Evolutionary conservation across 2,888 invertebrate species (phyloP), one percentile per base, ranked within the genome.

Genomic region (Ametastegia equiseti): DNA sequence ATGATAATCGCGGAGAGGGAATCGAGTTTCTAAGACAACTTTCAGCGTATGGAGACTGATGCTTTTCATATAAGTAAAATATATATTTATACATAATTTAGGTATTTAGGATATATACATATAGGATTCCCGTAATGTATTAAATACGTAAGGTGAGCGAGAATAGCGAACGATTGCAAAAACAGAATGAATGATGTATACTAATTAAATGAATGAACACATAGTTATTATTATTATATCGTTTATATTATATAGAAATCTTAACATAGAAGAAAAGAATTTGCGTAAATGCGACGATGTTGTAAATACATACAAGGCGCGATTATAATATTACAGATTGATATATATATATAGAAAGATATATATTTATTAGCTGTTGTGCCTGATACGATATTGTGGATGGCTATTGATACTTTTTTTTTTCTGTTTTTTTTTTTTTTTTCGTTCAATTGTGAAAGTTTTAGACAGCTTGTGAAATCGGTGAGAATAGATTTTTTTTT

Each of bases 31-130:
- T 84, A 85, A 85, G 88, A 88, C 82, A 85, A 83, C 86, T 84
- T 84, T 86, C 86, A 86, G 88, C 88, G 89, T 85, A 86, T 88
- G 88, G 90, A 90, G 91, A 91, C 91, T 91, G 91, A 91, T 87
- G 91, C 90, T 91, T 91, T 91, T 91, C 91, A 91, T 91, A 91
- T 91, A 90, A 89, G 90, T 90, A 87, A 91, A 91, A 91, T 91
- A 91, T 91, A 91, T 91, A 91, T 91, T 90, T 90, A 88, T 90
- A 89, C 88, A 89, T 83, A 81, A 78, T 78, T 79, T 80, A 82
- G 81, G n/a, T n/a, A n/a, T n/a, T n/a, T n/a, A n/a, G n/a, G n/a
- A n/a, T n/a, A n/a, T n/a, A n/a, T n/a, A n/a, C n/a, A 89, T 88
- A 89, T 90, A 90, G 89, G 86, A 87, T 85, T 88, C 87, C 87